Conservation (phyloP, 30 jellyfish, hydroid and myxozoan species). For the Pelagia noctiluca region DNA sequence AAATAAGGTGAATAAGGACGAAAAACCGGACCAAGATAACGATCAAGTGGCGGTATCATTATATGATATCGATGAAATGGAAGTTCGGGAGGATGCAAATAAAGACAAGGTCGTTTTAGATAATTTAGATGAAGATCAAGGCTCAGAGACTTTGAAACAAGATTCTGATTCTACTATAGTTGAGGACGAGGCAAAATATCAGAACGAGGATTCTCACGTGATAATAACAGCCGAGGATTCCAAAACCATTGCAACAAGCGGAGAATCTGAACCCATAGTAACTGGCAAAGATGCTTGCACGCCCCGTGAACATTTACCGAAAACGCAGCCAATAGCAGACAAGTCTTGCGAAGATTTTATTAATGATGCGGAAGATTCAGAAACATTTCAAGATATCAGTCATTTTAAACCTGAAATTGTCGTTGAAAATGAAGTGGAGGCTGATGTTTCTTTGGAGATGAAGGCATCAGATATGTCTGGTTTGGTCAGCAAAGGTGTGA, state of each 20-base stretch:
- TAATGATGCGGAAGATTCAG: slow-evolving; percentile 60
- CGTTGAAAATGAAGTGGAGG: slow-evolving; percentile 28
- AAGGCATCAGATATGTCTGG: slow-evolving; percentile 61
- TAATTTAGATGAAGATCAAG: too few species aligned
- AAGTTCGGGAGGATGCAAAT: too few species aligned
- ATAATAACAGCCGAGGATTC: too few species aligned
- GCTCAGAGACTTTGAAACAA: too few species aligned
- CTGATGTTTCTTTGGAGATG: slow-evolving; percentile 30
- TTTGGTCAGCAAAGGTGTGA: slow-evolving; percentile 88
- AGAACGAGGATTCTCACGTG: too few species aligned
- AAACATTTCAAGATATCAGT: slow-evolving; percentile 56
- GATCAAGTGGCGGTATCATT: not conserved
- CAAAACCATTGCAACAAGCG: too few species aligned
- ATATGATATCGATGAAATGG: too few species aligned
- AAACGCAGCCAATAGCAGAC: not conserved
- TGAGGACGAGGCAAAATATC: too few species aligned
- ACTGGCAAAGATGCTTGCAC: too few species aligned
- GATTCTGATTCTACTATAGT: too few species aligned
- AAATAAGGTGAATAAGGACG: not conserved
- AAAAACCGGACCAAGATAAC: not conserved
- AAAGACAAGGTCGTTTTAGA: too few species aligned
- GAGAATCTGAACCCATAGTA: too few species aligned
- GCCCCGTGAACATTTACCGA: not conserved
- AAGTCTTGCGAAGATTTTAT: slow-evolving; percentile 13
- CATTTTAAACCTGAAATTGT: slow-evolving; percentile 14